Evolutionary conservation across 2,113 vertebrate species (phyloP), one percentile per base, ranked within the genome.

Genomic region (Sprattus sprattus): DNA sequence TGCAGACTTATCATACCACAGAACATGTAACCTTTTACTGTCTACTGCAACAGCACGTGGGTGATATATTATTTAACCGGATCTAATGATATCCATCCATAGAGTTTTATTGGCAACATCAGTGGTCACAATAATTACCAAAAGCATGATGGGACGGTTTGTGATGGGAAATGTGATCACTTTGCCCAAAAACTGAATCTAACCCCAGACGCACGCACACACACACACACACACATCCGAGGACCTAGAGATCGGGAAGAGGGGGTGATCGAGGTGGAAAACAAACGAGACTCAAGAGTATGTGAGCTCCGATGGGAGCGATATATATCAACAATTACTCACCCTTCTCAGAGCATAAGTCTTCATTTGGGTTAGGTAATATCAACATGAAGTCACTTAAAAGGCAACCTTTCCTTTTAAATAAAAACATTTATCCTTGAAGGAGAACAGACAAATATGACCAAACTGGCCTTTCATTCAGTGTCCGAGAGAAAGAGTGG

Each of bases 361-460:
- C 94, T 92, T 95, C 94, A 95, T 95, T 90, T 90, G 92, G 94
- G 94, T 92, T 91, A 88, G 81, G 87, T 92, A 91, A 93, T 91
- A 88, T 91, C 87, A 52, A 89, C 90, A 84, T 90, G 85, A 91
- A 94, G 91, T 92, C 90, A 93, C 90, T 92, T 94, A 86, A 94
- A 71, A 71, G 93, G 94, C 94, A 93, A 95, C 93, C 90, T 88
- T 90, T 93, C 93, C 89, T 92, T 83, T 91, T 90, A 86, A 92
- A 90, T 93, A 91, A 92, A 91, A 92, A 92, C 85, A 87, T 90
- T 85, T 87, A 90, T 82, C 89, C 82, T 89, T 91, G 87, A 87
- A 87, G 64, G 64, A 71, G 64, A 71, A 32, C 64, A 71, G 64
- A 71, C 64, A 71, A 25, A 32, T 71, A 8, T 25, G n/a, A 71